phyloP scores from a whole-genome alignment of 2,113 vertebrate genomes.

The Romanogobio albipinnatus region DNA sequence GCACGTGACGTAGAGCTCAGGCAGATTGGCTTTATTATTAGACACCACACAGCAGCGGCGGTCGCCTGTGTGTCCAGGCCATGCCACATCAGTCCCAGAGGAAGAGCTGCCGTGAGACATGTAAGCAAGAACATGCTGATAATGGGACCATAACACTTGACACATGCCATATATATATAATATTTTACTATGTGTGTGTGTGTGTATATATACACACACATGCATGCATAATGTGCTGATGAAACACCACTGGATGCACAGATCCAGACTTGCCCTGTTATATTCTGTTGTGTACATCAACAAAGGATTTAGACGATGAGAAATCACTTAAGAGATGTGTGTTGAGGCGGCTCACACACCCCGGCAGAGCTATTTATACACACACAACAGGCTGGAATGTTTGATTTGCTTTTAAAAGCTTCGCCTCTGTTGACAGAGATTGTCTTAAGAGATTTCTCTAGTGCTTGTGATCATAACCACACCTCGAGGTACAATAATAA shows the following conservation, averaged over 20 bases:
- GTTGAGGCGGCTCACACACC: conserved; percentile 67
- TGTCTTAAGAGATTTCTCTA: conserved; percentile 54
- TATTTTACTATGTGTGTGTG: too few species aligned
- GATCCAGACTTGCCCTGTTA: conserved; percentile 44
- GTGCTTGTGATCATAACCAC: conserved; percentile 47
- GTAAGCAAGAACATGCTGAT: not conserved
- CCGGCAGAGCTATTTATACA: conserved; percentile 72
- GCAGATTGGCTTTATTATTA: conserved; percentile 10
- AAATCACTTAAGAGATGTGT: conserved; percentile 55
- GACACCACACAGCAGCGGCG: not conserved
- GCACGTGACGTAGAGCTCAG: not conserved
- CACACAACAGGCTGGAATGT: conserved; percentile 26
- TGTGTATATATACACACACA: too few species aligned
- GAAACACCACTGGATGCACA: not conserved
- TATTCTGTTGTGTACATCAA: conserved; percentile 58
- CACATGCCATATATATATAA: too few species aligned
- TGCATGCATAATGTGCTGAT: too few species aligned
- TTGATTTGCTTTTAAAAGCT: conserved; percentile 48
- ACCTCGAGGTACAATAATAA: conserved; percentile 51
- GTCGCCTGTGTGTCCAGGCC: not conserved
- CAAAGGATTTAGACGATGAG: conserved; percentile 63
- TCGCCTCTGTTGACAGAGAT: conserved; percentile 53
- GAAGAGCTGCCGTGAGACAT: not conserved
- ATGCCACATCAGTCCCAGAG: not conserved
- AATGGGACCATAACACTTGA: not conserved